phyloP scores from a whole-genome alignment of 2,888 invertebrate species.

The Watsonalla binaria region DNA sequence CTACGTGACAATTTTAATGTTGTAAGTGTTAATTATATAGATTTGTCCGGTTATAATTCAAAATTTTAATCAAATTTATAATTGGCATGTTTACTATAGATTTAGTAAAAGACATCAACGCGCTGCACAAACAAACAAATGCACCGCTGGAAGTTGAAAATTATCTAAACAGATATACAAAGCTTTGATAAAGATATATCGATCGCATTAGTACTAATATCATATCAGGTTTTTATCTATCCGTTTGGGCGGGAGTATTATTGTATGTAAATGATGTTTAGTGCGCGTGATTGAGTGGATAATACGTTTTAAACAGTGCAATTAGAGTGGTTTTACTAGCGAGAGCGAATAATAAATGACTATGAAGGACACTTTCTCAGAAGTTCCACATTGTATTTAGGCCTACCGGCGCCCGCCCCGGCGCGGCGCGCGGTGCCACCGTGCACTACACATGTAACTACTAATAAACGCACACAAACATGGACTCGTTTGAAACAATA shows the following conservation, averaged over 20 bases:
- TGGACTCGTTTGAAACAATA: conserved; percentile 49
- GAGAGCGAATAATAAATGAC: conserved; percentile 39
- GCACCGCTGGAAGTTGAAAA: conserved; percentile 11
- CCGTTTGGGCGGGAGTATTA: conserved; percentile 40
- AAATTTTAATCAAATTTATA: background rate
- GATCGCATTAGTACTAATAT: conserved; percentile 56
- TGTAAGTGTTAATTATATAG: too few relatives aligned
- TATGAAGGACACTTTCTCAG: conserved; percentile 64
- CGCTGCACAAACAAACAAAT: conserved; percentile 40
- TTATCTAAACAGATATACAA: conserved; percentile 53
- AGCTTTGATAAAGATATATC: conserved; percentile 50
- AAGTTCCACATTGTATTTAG: conserved; percentile 57
- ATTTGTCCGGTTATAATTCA: background rate
- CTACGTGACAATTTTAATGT: too few relatives aligned
- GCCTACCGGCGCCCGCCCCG: conserved; percentile 58
- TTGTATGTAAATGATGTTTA: conserved; percentile 1
- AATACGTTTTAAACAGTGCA: conserved; percentile 13
- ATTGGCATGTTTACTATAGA: conserved; percentile 22
- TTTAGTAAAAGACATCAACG: conserved; percentile 72
- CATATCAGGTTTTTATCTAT: conserved; percentile 36
- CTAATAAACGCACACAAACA: conserved; percentile 59
- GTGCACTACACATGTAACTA: conserved; percentile 57
- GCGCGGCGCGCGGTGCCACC: conserved; percentile 30
- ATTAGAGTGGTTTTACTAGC: conserved; percentile 52
- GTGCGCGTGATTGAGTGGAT: conserved; percentile 13